Evolutionary conservation across 53 echinoderm and acorn worm species (phyloP), one percentile per base, ranked within the genome.

Genomic region (Arbacia lixula): DNA sequence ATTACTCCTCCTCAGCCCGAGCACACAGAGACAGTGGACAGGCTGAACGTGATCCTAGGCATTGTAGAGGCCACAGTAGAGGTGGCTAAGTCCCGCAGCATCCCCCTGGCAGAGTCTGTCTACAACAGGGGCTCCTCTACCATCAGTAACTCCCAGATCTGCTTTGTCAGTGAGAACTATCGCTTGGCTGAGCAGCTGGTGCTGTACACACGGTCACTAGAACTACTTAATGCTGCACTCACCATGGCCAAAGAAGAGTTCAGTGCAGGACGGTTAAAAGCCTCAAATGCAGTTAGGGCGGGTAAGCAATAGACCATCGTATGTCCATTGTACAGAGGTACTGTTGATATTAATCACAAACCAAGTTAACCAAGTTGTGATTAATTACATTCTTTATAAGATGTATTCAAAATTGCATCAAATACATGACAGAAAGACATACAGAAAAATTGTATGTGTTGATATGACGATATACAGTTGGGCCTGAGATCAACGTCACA

Each of bases 131-230:
- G 72, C 0, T 66, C 87, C 34, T 53, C 86, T 49, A 63, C 63
- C 62, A 43, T 81, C 50, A 71, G 84, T 41, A 71, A 85, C n/a
- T 81, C 91, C 37, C 91, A 91, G 26, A 83, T 95, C 30, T 94
- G 92, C 67, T 98, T 97, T 26, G 88, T 94, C 80, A 98, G 94
- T 68, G 99, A 98, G 60, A 91, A 85, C 63, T 88, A 92, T 43
- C 90, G 99, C 83, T 76, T 90, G 76, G 92, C 95, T 28, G 99
- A 99, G 80, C 99, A 99, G 87, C 71, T 99, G 58, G 94, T 99
- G 17, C 62, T 99, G 36, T 99, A 95, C 71, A 86, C 90, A 20
- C 72, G 95, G 61, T 92, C 91, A 6, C 73, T 99, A 36, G 92
- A 99, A 61, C 66, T 95, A 67, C 85, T 99, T 17, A 89, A 92